Evolutionary conservation across 2,113 vertebrate species (phyloP).

Genomic region (Heterotilapia buettikoferi): DNA sequence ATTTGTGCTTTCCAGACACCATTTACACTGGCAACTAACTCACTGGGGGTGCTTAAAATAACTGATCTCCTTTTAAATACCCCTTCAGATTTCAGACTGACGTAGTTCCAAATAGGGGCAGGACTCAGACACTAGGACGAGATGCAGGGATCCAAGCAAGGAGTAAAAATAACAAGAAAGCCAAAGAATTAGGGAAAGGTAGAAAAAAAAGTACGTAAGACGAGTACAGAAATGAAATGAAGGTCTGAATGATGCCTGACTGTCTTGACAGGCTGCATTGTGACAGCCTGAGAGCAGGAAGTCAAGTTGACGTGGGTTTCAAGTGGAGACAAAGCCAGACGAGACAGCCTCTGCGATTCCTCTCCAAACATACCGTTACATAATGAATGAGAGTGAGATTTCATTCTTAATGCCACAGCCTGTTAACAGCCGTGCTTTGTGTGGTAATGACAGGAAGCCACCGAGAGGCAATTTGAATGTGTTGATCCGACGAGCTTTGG

Average conservation of each 20-base stretch:
- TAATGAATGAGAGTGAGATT: constrained; percentile 10
- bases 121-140: neutral
- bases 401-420: neutral
- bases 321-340: constrained; percentile 23
- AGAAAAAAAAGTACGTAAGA: neutral
- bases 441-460: constrained; percentile 17
- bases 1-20: neutral
- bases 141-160: neutral
- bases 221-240: neutral
- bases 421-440: constrained; percentile 5
- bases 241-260: neutral
- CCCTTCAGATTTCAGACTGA: neutral
- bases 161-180: neutral
- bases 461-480: neutral
- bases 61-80: neutral
- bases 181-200: neutral
- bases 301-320: constrained; percentile 1
- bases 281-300: constrained; percentile 14
- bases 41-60: neutral
- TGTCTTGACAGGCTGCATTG: neutral
- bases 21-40: neutral
- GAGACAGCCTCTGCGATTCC: neutral
- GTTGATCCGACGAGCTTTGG: constrained; percentile 15
- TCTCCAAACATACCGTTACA: constrained; percentile 4
- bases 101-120: neutral